Evolutionary conservation across 2,113 vertebrate species (phyloP).

Genomic region (Tetrax tetrax): DNA sequence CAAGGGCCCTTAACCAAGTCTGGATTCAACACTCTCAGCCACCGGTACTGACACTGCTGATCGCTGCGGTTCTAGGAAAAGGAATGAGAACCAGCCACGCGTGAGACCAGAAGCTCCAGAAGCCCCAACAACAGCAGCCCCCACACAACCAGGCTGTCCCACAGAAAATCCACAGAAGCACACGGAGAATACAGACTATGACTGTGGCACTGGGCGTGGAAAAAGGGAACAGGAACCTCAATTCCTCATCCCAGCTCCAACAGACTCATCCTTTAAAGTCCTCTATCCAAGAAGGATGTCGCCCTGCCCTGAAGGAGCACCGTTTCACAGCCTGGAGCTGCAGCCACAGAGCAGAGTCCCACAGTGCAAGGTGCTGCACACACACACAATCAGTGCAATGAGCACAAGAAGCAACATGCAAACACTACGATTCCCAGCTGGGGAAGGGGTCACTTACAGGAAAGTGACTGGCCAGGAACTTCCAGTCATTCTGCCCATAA

Average conservation of each 20-base stretch:
- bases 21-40: conserved; percentile 94
- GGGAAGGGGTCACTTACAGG: conserved; percentile 79
- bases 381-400: not conserved
- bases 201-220: not conserved
- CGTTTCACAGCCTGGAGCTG: not conserved
- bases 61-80: conserved; percentile 88
- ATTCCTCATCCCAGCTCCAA: not conserved
- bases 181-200: not conserved
- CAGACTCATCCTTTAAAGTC: not conserved
- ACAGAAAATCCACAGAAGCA: not conserved
- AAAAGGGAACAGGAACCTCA: not conserved
- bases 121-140: not conserved
- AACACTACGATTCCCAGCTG: not conserved
- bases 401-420: not conserved
- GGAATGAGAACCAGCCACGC: not conserved
- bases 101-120: not conserved
- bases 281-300: not conserved
- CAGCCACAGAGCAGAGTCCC: not conserved
- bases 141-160: not conserved
- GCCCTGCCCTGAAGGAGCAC: not conserved
- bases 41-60: conserved; percentile 95
- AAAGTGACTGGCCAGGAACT: conserved; percentile 86
- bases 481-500: conserved; percentile 91
- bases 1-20: conserved; percentile 96
- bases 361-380: not conserved